Base-by-base conservation (phyloP, 2,113 vertebrate genomes). In the Dasypus novemcinctus region DNA sequence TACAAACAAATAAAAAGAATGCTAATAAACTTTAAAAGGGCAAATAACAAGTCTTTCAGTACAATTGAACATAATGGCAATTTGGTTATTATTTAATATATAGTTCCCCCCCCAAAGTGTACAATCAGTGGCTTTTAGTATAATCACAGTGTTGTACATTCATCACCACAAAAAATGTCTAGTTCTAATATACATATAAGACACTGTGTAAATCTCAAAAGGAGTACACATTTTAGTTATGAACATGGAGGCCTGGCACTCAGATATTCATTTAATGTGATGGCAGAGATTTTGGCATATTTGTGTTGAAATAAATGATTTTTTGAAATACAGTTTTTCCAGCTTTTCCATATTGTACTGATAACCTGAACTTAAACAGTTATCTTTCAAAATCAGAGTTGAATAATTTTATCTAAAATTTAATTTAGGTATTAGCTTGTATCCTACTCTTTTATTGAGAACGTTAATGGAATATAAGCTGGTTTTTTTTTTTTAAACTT, bases 51-150 rank as follows among this genome's bases (percentile, higher is more conserved):
- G 33, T 5, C 41, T 38, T 33, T 18, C 15, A 54, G 46, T 63
- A 71, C 15, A 66, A 38, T 66, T 95, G 46, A 61, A 85, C 27
- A 64, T 81, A n/a, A 41, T 83, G 59, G 27, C 79, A 87, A 75
- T 93, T 94, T 92, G 66, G 36, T 86, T 75, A 91, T 68, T 79
- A 68, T 90, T 86, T 89, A 72, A 29, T 27, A 7, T 79, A 23
- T 81, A 49, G 25, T 49, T 96, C 8, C 8, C 8, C 8, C 46
- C 46, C 46, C 8, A 9, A 49, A 5, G 46, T 49, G 46, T 49
- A 49, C 46, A 49, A 49, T 49, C 8, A 9, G 46, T 49, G 46
- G 46, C 46, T 49, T 49, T 49, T 49, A 49, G 46, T 49, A 49
- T 49, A 49, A 49, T 49, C 46, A 49, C 46, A 49, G 46, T 49